phyloP scores from a whole-genome alignment of 1,140 invertebrate genomes.

The Nasonia longicornis region DNA sequence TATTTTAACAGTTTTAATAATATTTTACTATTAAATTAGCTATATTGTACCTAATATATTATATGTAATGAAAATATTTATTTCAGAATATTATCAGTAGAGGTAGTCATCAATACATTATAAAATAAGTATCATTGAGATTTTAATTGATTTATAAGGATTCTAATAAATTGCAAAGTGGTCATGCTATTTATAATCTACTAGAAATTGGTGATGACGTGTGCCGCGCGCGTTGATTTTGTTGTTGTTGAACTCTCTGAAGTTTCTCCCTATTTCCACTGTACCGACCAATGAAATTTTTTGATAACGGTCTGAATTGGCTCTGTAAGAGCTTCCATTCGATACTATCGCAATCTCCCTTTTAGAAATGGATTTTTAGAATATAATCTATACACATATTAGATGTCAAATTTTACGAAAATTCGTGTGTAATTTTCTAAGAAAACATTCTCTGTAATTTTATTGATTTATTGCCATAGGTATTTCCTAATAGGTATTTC shows the following conservation, averaged over 20 bases:
- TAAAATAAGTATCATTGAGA: neutral
- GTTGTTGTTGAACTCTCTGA: no score
- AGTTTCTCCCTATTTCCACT: no score
- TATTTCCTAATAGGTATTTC: neutral
- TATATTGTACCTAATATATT: neutral
- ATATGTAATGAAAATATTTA: neutral
- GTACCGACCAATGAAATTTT: no score
- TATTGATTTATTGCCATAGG: neutral
- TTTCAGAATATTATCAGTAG: neutral
- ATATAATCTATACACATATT: no score
- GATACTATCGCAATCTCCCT: no score
- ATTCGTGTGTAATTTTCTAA: neutral
- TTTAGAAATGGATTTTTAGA: no score
- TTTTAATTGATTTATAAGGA: neutral
- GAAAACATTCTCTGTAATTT: conserved; percentile 13
- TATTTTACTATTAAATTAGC: neutral
- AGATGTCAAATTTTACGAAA: neutral
- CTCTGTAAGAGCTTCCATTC: no score
- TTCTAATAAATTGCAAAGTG: neutral
- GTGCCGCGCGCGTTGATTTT: no score
- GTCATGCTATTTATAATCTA: neutral
- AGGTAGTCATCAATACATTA: neutral
- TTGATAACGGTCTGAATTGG: no score
- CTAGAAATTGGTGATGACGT: no score
- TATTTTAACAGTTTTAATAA: neutral